Percentiles rank a stretch among this genome's conserved stretches.
These are phyloP conservation scores for roundworm (Caenorhabditis elegans) DNA, from an alignment of 1,140 invertebrate species.

Conservation along the genomic window DNA sequence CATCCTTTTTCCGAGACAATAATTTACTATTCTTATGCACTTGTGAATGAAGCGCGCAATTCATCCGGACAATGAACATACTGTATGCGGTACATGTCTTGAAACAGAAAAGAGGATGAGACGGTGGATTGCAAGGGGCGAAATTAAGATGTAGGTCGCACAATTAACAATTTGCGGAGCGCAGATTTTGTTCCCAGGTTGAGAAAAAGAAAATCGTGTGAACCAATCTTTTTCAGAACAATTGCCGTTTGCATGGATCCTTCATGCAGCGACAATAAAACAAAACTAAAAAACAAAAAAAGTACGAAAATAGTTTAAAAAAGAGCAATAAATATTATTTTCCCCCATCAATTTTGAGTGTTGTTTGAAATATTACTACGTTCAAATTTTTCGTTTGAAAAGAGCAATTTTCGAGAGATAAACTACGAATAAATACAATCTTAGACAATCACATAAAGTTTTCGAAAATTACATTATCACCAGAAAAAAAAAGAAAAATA, in stretches of 20 bases:
- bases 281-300: not conserved
- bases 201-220: not conserved
- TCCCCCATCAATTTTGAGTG: not conserved
- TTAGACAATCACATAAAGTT: no score
- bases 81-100: conserved; percentile 4
- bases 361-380: not conserved
- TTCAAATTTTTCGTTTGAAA: no score
- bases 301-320: not conserved
- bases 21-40: conserved; percentile 30
- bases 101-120: not conserved
- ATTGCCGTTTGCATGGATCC: no score
- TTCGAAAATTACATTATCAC: no score
- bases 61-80: conserved; percentile 2
- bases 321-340: not conserved
- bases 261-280: not conserved
- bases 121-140: not conserved
- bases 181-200: not conserved
- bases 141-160: conserved; percentile 16
- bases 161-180: not conserved
- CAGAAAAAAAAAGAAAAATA: no score
- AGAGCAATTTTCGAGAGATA: no score
- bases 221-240: no score
- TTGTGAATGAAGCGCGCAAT: conserved; percentile 25
- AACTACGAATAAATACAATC: no score
- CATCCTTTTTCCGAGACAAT: not conserved